Percentiles rank a stretch among this genome's conserved stretches.
Conservation (phyloP, 2,888 invertebrate genomes). For the Dolomedes plantarius region DNA sequence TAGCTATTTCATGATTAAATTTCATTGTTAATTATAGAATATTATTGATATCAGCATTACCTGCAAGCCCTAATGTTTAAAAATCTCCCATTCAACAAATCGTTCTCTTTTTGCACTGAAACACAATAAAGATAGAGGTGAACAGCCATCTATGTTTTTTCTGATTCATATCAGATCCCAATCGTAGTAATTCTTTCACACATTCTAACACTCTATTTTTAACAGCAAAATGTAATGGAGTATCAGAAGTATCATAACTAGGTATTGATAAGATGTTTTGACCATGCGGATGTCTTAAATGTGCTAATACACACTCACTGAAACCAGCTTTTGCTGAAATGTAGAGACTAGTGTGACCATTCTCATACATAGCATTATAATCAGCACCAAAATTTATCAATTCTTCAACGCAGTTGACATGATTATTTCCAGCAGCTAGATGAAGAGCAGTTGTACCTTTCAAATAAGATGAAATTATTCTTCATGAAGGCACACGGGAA, state of each 20-base stretch:
- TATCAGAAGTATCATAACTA: conserved; percentile 75
- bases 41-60: conserved; percentile 76
- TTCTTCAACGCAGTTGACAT: conserved; percentile 75
- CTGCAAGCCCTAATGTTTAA: conserved; percentile 75
- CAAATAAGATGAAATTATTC: conserved; percentile 75
- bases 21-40: conserved; percentile 74
- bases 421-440: conserved; percentile 75
- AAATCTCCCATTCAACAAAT: conserved; percentile 74
- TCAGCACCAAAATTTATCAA: conserved; percentile 77
- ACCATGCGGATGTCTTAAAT: conserved; percentile 76
- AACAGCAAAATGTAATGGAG: conserved; percentile 76
- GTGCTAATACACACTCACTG: conserved; percentile 75
- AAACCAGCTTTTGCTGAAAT: conserved; percentile 75
- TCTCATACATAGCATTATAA: conserved; percentile 76
- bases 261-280: conserved; percentile 76
- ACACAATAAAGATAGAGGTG: conserved; percentile 75
- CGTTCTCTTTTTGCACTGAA: conserved; percentile 74
- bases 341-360: conserved; percentile 75
- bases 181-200: conserved; percentile 74
- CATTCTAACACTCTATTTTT: conserved; percentile 75
- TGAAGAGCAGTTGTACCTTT: conserved; percentile 77
- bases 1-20: conserved; percentile 75
- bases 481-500: conserved; percentile 76
- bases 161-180: conserved; percentile 76
- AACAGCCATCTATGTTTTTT: conserved; percentile 74